phyloP scores from a whole-genome alignment of 2,888 invertebrate genomes.

The Troides oblongomaculatus region DNA sequence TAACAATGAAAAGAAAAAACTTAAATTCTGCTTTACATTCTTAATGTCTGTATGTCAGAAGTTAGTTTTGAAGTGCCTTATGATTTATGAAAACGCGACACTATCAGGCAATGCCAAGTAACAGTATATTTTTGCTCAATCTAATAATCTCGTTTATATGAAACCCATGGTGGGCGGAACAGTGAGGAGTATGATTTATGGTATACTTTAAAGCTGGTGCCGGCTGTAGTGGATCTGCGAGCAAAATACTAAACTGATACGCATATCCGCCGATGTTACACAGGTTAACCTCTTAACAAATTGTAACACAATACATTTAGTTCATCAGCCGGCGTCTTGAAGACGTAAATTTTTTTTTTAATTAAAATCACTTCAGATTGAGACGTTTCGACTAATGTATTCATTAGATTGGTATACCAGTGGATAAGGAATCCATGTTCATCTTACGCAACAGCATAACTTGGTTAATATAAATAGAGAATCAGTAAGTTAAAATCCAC shows the following conservation, averaged over 20 bases:
- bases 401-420: too few species aligned
- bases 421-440: too few species aligned
- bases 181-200: conserved; percentile 55
- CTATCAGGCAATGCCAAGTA: conserved; percentile 56
- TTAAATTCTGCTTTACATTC: neutral
- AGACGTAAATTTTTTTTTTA: neutral
- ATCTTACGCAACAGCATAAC: too few species aligned
- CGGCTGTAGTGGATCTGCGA: conserved; percentile 17
- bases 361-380: neutral
- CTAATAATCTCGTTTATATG: conserved; percentile 56
- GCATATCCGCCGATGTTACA: conserved; percentile 14
- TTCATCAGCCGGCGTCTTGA: conserved; percentile 1
- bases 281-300: conserved; percentile 11
- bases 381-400: too few species aligned
- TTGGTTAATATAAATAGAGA: too few species aligned
- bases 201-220: conserved; percentile 41
- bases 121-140: conserved; percentile 58
- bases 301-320: conserved; percentile 21
- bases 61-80: conserved; percentile 43
- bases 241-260: conserved; percentile 21
- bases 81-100: conserved; percentile 61
- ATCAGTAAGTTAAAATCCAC: too few species aligned
- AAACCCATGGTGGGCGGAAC: conserved; percentile 47
- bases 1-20: neutral
- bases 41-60: conserved; percentile 40